phyloP scores from a whole-genome alignment of 2,797 vertebrate species.

The Melanogrammus aeglefinus region DNA sequence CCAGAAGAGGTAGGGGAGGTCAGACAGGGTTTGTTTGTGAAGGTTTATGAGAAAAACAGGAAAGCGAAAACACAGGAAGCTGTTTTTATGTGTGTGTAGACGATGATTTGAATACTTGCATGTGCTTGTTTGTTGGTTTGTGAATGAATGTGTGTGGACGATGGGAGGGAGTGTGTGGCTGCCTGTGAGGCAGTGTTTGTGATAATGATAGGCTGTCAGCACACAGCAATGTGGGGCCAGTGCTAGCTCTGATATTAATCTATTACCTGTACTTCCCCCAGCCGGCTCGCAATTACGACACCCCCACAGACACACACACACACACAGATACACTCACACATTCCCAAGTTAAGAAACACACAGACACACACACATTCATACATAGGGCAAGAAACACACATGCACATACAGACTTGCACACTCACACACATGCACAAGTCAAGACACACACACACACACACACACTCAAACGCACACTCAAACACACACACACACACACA shows the following conservation, averaged over 20 bases:
- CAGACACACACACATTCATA: slow-evolving; percentile 16
- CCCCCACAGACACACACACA: slow-evolving; percentile 19
- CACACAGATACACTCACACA: slow-evolving; percentile 23
- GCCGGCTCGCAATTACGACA: slow-evolving; percentile 36
- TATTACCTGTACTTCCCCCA: slow-evolving; percentile 74
- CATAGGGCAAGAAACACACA: slow-evolving; percentile 7
- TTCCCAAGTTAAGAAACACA: slow-evolving; percentile 12
- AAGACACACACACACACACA: slow-evolving; percentile 4
- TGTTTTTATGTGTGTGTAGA: background rate
- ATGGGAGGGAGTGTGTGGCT: slow-evolving; percentile 22
- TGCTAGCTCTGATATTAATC: slow-evolving; percentile 75
- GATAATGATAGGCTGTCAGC: slow-evolving; percentile 76
- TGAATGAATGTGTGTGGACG: slow-evolving; percentile 22
- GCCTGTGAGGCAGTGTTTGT: slow-evolving; percentile 54
- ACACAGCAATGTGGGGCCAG: slow-evolving; percentile 52
- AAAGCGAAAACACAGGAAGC: background rate
- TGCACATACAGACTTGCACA: slow-evolving; percentile 11
- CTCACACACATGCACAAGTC: slow-evolving; percentile 1
- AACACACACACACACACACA: slow-evolving; percentile 18
- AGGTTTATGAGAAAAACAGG: background rate
- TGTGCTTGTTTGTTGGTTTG: slow-evolving; percentile 11
- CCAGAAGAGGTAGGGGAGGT: background rate
- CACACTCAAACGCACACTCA: slow-evolving; percentile 16
- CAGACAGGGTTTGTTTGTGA: background rate
- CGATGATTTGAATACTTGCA: background rate